Evolutionary conservation across 1,140 invertebrate species (phyloP).

Genomic region (Sitobion miscanthi): DNA sequence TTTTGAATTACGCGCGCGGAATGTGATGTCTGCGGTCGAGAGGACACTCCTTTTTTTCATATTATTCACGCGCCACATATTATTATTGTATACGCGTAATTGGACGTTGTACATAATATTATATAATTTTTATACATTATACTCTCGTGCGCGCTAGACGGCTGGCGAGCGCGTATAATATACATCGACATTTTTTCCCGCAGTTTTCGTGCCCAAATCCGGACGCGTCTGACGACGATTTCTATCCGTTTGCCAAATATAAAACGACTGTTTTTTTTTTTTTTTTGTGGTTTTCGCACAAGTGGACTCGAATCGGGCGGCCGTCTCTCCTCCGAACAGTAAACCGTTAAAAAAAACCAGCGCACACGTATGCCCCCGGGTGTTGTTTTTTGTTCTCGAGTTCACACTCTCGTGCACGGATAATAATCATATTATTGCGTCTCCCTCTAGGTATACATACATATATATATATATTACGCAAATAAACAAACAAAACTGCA

Average conservation of each 20-base stretch:
- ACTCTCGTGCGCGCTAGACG: no score
- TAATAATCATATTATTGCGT: conserved; percentile 36
- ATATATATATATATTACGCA: background rate
- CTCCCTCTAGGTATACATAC: background rate
- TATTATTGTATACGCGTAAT: background rate
- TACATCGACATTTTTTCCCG: background rate
- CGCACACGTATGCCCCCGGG: background rate
- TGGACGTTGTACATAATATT: background rate
- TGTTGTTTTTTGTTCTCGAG: conserved; percentile 34
- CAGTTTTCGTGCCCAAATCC: background rate
- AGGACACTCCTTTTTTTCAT: background rate
- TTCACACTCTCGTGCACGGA: conserved; percentile 41
- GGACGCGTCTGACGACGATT: background rate
- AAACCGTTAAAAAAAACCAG: conserved; percentile 38
- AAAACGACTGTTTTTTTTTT: conserved; percentile 28
- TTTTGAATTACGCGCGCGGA: background rate
- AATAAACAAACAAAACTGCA: conserved; percentile 45
- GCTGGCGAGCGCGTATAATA: background rate
- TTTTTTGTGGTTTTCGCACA: conserved; percentile 31
- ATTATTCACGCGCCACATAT: background rate
- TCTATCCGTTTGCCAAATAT: background rate
- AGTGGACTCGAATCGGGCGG: background rate
- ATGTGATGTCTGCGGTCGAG: background rate
- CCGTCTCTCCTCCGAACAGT: background rate
- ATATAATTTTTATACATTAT: background rate